Evolutionary conservation across 2,113 vertebrate species (phyloP).

Genomic region (Limnothrissa miodon): DNA sequence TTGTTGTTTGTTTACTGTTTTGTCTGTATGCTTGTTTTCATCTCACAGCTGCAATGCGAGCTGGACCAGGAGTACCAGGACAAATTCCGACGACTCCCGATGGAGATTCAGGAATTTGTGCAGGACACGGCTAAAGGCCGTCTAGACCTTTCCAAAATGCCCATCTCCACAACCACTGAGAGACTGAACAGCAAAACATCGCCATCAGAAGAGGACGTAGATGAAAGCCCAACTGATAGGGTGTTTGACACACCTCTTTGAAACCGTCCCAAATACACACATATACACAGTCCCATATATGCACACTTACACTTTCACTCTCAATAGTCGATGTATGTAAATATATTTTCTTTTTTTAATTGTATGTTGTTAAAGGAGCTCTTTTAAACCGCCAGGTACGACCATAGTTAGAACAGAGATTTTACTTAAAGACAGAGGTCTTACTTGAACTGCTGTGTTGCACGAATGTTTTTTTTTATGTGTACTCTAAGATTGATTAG

Average conservation of each 20-base stretch:
- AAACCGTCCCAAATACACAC: constrained; percentile 48
- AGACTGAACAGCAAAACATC: constrained; percentile 81
- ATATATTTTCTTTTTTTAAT: constrained; percentile 65
- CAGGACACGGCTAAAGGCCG: constrained; percentile 93
- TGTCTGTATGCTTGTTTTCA: background rate
- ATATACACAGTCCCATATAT: background rate
- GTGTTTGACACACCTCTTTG: constrained; percentile 88
- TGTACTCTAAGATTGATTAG: background rate
- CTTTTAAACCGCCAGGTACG: constrained; percentile 48
- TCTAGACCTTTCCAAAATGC: constrained; percentile 73
- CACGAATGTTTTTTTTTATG: background rate
- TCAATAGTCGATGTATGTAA: constrained; percentile 52
- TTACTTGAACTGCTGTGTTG: constrained; percentile 69
- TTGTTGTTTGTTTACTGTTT: background rate
- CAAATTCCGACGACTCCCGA: constrained; percentile 93
- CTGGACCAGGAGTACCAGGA: constrained; percentile 98
- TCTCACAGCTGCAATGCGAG: constrained; percentile 85
- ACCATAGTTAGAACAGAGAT: constrained; percentile 42
- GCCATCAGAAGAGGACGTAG: constrained; percentile 81
- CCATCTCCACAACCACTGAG: constrained; percentile 66
- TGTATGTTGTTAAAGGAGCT: constrained; percentile 39
- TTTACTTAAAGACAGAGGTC: constrained; percentile 37
- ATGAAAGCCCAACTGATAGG: constrained; percentile 79
- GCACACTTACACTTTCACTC: background rate
- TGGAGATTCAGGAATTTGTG: constrained; percentile 97